Conservation (phyloP, 64 coral and sea anemone species). For the Astreopora myriophthalma region DNA sequence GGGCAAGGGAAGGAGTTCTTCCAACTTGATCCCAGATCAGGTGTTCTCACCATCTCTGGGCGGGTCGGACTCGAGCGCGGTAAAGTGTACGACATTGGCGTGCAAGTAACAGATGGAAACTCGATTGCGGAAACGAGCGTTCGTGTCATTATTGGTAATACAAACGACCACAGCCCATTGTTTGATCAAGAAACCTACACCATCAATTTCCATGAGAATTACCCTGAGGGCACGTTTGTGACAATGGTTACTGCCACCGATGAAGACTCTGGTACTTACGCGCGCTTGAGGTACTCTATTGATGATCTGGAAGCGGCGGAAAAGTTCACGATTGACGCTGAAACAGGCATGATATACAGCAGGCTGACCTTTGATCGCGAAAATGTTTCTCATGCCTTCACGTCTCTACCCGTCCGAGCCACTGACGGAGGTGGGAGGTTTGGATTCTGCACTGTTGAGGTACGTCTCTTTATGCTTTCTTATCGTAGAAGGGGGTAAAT, state of each 20-base stretch:
- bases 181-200: constrained; percentile 76
- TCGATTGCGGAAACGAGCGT: constrained; percentile 64
- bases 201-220: constrained; percentile 83
- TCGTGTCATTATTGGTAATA: constrained; percentile 85
- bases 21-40: constrained; percentile 65
- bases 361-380: constrained; percentile 90
- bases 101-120: constrained; percentile 84
- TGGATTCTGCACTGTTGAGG: constrained; percentile 93
- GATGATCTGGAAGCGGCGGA: constrained; percentile 70
- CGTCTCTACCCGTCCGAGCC: constrained; percentile 82
- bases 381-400: constrained; percentile 75
- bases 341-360: constrained; percentile 96
- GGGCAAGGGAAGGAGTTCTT: constrained; percentile 79
- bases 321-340: constrained; percentile 86
- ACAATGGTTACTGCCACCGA: constrained; percentile 97
- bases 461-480: background rate
- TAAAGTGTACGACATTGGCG: constrained; percentile 75
- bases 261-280: constrained; percentile 83
- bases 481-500: background rate
- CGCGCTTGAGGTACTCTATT: constrained; percentile 76
- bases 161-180: constrained; percentile 84
- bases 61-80: constrained; percentile 78
- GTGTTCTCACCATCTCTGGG: constrained; percentile 85
- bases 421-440: constrained; percentile 91
- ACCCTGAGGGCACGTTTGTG: constrained; percentile 85